Evolutionary conservation across 37 sponge, comb jelly and placozoan species (phyloP).

Genomic region (Crambe crambe): DNA sequence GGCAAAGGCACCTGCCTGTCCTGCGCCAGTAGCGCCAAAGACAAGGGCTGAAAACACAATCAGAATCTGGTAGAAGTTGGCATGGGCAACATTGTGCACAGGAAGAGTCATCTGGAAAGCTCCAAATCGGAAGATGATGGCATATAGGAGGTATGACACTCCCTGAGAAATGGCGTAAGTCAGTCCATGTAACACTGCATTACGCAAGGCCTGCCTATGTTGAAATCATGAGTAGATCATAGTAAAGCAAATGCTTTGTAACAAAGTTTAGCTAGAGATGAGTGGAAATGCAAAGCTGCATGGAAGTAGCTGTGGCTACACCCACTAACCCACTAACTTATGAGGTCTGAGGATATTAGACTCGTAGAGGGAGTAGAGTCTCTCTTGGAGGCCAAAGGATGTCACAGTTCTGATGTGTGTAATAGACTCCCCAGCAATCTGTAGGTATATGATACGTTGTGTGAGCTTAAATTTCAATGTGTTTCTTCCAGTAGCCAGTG

Average conservation of each 20-base stretch:
- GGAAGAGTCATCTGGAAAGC: slow-evolving; percentile 56
- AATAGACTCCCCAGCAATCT: slow-evolving; percentile 75
- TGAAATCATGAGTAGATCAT: too few relatives aligned
- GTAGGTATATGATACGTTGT: too few relatives aligned
- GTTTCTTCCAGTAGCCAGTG: too few relatives aligned
- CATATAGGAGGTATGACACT: slow-evolving; percentile 47
- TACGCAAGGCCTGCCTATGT: slow-evolving; percentile 16
- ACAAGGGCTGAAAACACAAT: slow-evolving; percentile 76
- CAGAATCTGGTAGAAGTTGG: slow-evolving; percentile 42
- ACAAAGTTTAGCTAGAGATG: too few relatives aligned
- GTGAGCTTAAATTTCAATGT: too few relatives aligned
- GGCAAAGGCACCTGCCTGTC: slow-evolving; percentile 79
- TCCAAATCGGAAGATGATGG: slow-evolving; percentile 72
- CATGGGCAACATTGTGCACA: neutral
- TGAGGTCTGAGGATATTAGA: slow-evolving; percentile 18
- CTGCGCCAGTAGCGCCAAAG: slow-evolving; percentile 71
- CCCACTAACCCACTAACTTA: too few relatives aligned
- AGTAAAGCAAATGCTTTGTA: too few relatives aligned
- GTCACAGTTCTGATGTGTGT: slow-evolving; percentile 85
- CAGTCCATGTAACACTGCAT: slow-evolving; percentile 42
- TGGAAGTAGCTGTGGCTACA: too few relatives aligned
- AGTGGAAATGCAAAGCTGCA: too few relatives aligned
- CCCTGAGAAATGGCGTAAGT: slow-evolving; percentile 71
- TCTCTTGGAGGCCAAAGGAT: slow-evolving; percentile 57
- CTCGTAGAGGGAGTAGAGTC: slow-evolving; percentile 21